Base-by-base conservation (phyloP, 2,113 vertebrate species). In the Saguinus midas region DNA sequence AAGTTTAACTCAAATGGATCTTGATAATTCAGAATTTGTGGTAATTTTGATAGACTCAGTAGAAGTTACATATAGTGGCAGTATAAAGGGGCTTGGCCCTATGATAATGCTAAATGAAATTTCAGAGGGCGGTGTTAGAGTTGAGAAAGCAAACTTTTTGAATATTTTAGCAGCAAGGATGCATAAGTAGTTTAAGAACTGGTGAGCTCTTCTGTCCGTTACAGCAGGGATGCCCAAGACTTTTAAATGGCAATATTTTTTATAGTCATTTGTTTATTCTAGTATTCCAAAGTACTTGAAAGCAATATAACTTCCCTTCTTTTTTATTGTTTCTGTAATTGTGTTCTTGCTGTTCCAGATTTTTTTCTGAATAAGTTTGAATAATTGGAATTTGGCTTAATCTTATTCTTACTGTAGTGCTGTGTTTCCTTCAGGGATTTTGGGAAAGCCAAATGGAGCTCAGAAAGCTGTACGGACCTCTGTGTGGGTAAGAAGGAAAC, bases 401-500 rank as follows among this genome's bases (percentile, higher is more conserved):
- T 96, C 35, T 52, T 84, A 7, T 80, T 68, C 91, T 96, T 21
- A 97, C 23, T 10, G 0, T 4, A 3, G 35, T 87, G 16, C 70
- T 96, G 32, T 94, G 27, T 92, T 92, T 94, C 76, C 90, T 48
- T 48, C 85, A 98, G 98, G 97, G 98, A 43, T 96, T 96, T 70
- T 98, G 98, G 98, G 96, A 98, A 82, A 89, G 96, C 94, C 98
- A 98, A 0, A 73, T 97, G 94, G 96, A 97, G 76, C 98, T 98
- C 81, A 90, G 95, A 48, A 94, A 50, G 29, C 88, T 23, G 3
- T 98, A 96, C 0, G 97, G 98, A 61, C 81, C 87, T 90, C 85
- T 98, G 48, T 96, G 96, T 43, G 98, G 98, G 98, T 98, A 97
- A 98, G 98, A 72, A 8, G 3, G 29, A 79, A 55, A 27, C n/a